Evolutionary conservation across 2,113 vertebrate genomes (phyloP), one percentile per base, ranked within the genome.

Genomic region (Sturnus vulgaris): DNA sequence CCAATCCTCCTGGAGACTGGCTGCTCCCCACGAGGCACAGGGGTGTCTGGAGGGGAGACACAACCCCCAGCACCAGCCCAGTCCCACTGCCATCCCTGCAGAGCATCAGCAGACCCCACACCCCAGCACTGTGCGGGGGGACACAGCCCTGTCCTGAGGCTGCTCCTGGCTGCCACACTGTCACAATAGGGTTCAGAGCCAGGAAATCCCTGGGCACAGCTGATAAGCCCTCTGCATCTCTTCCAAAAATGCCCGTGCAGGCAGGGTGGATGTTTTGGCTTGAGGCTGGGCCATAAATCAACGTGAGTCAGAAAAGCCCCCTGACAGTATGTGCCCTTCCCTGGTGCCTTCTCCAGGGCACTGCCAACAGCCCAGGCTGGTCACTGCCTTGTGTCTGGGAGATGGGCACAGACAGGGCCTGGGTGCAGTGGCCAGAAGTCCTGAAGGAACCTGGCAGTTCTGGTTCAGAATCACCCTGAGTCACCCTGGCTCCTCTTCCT

Each of bases 281-380:
- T 40, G 59, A 84, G 33, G 27, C 5, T 91, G 80, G 52, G 63
- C 69, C 73, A 85, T 87, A 95, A 95, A 96, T 94, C 90, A 92
- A 13, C 8, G 18, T 49, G 69, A 94, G 86, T 18, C 50, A 95
- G 46, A 82, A 63, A 69, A 84, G 40, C 50, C 25, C 24, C 65
- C 49, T 63, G 65, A 22, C 20, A 55, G 3, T 3, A 3, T 3
- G 4, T 24, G 23, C 63, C 71, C 20, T 50, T 24, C 30, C 27
- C n/a, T 50, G 31, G 15, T 79, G 65, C 65, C 25, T 92, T 82
- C 61, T 66, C 47, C 65, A 79, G 70, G 56, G 40, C 50, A 65
- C 33, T n/a, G 68, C 64, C 65, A 52, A 4, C 50, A 81, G 66
- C 82, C 82, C 3, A 1, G 9, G 35, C 47, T 39, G 37, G 25